Conservation (phyloP, 2,113 vertebrate species). For the Dicrurus megarhynchus region DNA sequence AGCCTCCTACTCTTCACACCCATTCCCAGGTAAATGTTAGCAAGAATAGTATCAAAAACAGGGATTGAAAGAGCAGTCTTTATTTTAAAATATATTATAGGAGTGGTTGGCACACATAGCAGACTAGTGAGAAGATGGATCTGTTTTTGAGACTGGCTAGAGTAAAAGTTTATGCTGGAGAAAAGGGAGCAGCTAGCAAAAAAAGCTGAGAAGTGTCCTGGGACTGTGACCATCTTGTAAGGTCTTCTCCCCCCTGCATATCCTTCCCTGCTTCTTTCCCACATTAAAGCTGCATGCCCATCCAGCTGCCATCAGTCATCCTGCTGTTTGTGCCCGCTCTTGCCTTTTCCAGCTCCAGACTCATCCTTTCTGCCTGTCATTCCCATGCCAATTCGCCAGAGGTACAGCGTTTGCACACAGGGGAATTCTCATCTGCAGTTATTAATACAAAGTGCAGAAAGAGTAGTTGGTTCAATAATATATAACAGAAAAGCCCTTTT, state of each 20-base stretch:
- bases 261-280: background rate
- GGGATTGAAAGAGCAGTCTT: background rate
- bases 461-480: background rate
- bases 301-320: background rate
- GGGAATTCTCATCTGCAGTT: background rate
- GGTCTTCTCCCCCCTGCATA: background rate
- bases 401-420: background rate
- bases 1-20: background rate
- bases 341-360: background rate
- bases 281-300: background rate
- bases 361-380: background rate
- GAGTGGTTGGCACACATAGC: accelerated
- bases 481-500: background rate
- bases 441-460: background rate
- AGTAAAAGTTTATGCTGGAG: background rate
- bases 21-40: background rate
- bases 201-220: background rate
- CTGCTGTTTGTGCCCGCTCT: background rate
- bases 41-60: background rate
- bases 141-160: background rate
- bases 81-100: background rate
- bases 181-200: background rate
- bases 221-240: background rate
- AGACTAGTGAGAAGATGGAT: background rate
- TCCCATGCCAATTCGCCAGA: background rate